A percentile compares a stretch with the other conserved stretches of the same genome.
Evolutionary conservation across 1,140 invertebrate genomes (phyloP).

Genomic region (Sipha flava): DNA sequence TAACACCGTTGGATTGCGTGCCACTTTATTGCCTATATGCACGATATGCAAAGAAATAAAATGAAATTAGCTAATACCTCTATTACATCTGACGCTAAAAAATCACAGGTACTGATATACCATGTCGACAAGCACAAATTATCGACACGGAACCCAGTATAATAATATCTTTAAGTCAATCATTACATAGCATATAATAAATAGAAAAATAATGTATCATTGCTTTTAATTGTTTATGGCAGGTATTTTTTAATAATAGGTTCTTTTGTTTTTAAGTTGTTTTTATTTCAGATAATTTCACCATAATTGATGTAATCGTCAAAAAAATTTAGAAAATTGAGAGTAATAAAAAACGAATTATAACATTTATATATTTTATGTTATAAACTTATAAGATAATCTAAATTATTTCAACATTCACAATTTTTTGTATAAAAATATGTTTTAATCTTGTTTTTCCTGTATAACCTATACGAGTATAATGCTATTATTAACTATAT

Average conservation of each 20-base stretch:
- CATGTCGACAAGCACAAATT: not conserved
- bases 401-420: too few relatives aligned
- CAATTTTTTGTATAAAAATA: too few relatives aligned
- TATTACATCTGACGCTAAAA: not conserved
- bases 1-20: not conserved
- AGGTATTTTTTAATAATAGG: not conserved
- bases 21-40: not conserved
- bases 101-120: not conserved
- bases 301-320: too few relatives aligned
- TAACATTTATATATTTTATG: too few relatives aligned
- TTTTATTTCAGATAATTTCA: not conserved
- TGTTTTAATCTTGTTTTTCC: too few relatives aligned
- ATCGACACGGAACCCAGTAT: not conserved
- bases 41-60: not conserved
- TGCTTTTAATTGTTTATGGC: not conserved
- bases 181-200: too few relatives aligned
- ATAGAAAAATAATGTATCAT: not conserved
- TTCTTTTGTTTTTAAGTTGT: not conserved
- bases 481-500: too few relatives aligned
- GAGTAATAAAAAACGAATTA: too few relatives aligned
- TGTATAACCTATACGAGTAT: too few relatives aligned
- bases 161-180: not conserved
- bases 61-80: not conserved
- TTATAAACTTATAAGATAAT: too few relatives aligned
- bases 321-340: too few relatives aligned